Evolutionary conservation across 2,797 vertebrate species (phyloP), one percentile per base, ranked within the genome.

Genomic region (Pipistrellus pipistrellus): DNA sequence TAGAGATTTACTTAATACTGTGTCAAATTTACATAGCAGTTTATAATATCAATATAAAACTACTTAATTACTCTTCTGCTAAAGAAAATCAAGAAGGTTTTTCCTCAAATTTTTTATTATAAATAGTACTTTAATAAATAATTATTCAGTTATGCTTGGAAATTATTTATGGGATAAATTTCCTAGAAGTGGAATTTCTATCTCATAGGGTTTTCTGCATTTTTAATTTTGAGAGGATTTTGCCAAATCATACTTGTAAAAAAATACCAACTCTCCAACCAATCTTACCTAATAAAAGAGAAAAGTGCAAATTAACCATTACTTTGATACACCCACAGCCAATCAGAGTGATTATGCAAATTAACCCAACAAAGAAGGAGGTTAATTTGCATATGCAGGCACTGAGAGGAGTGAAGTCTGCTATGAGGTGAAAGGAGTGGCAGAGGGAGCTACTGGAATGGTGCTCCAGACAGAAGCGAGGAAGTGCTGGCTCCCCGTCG

Each of bases 191-290:
- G 3, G 8, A 88, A 84, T 90, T 88, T 85, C 83, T 75, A 53
- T 17, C 15, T 85, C 23, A 69, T 25, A 84, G 18, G 7, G 21
- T 77, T 94, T 81, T 71, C 25, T 57, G 23, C 15, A 76, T 62
- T 85, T 82, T 93, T 86, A 59, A 84, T 69, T 81, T 76, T 77
- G 27, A 94, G 55, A 88, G 38, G 30, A 89, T 32, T 46, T 87
- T 95, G 41, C 35, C 41, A 93, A 96, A 91, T 75, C 14, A 85
- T 30, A 66, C 4, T 85, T 84, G 5, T 27, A 57, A 81, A 72
- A 68, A 66, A 80, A 32, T 82, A 30, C 0, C n/a, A 86, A 87
- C 46, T 91, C 46, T 83, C 38, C 51, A 53, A 87, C 18, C 10
- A 80, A 55, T 23, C 53, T 55, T 55, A 55, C 53, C 53, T 55